Evolutionary conservation across 2,888 invertebrate genomes (phyloP).

Genomic region (Sympetrum striolatum): DNA sequence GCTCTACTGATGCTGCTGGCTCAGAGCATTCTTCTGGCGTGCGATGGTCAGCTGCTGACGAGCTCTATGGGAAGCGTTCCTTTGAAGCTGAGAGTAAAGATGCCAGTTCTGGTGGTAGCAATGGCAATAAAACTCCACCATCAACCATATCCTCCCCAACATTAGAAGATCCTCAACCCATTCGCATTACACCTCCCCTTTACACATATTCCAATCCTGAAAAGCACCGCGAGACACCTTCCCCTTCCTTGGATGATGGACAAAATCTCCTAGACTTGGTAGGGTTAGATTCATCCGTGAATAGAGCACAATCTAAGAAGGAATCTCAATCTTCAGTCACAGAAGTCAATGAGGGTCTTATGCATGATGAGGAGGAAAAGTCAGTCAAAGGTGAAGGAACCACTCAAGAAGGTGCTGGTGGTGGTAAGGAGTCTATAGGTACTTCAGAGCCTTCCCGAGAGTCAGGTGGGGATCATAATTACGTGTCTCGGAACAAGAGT

Average conservation of each 20-base stretch:
- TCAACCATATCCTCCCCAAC: constrained; percentile 50
- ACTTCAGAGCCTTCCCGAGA: constrained; percentile 45
- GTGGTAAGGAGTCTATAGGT: neutral
- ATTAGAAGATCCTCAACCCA: constrained; percentile 68
- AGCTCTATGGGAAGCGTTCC: constrained; percentile 32
- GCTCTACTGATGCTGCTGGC: neutral
- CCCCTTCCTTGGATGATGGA: constrained; percentile 44
- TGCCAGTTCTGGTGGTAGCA: neutral
- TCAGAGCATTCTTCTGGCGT: constrained; percentile 42
- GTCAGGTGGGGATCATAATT: constrained; percentile 49
- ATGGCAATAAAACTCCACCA: constrained; percentile 44
- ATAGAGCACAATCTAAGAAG: constrained; percentile 33
- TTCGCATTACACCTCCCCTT: constrained; percentile 74
- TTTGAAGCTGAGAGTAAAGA: constrained; percentile 1
- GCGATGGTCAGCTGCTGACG: constrained; percentile 41
- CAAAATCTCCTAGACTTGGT: constrained; percentile 40
- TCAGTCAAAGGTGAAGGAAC: constrained; percentile 50
- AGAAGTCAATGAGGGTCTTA: constrained; percentile 29
- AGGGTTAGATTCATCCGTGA: constrained; percentile 44
- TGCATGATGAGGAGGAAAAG: constrained; percentile 49
- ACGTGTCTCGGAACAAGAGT: constrained; percentile 51
- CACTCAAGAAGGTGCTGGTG: neutral
- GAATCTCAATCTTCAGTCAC: neutral
- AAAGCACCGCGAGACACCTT: constrained; percentile 64
- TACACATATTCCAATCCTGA: constrained; percentile 81